A percentile compares a stretch with the other conserved stretches of the same genome.
Conservation (phyloP, 2,113 vertebrate genomes). For the Colaptes auratus region DNA sequence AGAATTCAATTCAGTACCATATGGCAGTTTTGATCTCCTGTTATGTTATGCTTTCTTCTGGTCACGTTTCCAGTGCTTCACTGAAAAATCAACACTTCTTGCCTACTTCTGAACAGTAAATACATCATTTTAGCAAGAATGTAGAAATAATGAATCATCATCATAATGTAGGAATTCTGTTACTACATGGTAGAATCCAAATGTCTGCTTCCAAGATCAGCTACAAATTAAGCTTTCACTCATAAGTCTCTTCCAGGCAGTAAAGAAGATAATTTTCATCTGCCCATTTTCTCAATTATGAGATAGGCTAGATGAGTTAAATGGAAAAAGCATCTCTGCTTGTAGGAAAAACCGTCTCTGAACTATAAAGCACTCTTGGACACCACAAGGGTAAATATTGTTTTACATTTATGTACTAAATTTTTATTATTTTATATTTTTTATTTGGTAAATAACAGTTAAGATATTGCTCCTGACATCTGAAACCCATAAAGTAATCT, state of each 20-base stretch:
- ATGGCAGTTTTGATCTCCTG: background rate
- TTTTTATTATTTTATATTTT: background rate
- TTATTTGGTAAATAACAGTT: background rate
- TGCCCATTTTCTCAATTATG: background rate
- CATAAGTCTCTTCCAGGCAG: background rate
- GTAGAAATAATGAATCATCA: background rate
- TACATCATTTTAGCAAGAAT: background rate
- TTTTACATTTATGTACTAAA: background rate
- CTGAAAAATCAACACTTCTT: background rate
- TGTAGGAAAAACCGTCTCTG: background rate
- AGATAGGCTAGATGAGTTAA: background rate
- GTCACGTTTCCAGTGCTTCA: background rate
- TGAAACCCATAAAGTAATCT: background rate
- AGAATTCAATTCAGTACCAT: background rate
- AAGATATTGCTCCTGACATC: background rate
- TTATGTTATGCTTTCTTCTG: background rate
- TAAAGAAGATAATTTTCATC: background rate
- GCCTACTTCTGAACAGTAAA: background rate
- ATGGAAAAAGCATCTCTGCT: too few relatives aligned
- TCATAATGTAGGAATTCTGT: background rate
- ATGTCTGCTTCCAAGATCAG: background rate
- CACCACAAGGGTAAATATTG: background rate
- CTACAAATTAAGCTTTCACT: background rate
- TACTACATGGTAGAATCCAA: background rate
- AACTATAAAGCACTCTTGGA: background rate